Base-by-base conservation (phyloP, 2,888 invertebrate species). In the Hirtodrosophila duncani region DNA sequence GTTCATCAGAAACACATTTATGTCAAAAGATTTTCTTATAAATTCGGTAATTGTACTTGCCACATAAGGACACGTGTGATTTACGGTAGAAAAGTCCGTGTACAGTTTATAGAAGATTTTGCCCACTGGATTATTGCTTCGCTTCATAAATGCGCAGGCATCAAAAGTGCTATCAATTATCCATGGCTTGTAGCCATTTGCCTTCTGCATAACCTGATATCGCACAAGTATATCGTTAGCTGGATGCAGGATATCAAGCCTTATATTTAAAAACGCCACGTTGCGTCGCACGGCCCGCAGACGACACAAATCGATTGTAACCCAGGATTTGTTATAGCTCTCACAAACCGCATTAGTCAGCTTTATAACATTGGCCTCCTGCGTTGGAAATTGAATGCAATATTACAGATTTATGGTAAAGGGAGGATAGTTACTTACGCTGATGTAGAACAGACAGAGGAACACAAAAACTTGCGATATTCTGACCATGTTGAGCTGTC, bases 291-390 rank as follows among this genome's bases (percentile, higher is more conserved):
- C 56, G 1, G 69, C 67, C 7, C 48, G 30, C 16, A 67, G 20
- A 3, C 67, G 62, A 10, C 67, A 67, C 1, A 48, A 4, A 0
- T 27, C 38, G 6, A 67, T 51, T 1, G 46, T 45, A 4, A 65
- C 18, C 56, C 65, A 63, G 14, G 67, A 31, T 23, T 59, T 51
- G 38, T 69, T 67, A 14, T 30, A 53, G 8, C 52, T 48, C 3
- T 67, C 65, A 13, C 67, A 68, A 0, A 69, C 49, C 3, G 50
- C 62, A 30, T 69, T 68, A 1, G 67, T 68, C 49, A 68, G 20
- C 29, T 63, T 67, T 5, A 67, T 34, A 6, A 37, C 10, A 1
- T 27, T 13, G 2, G 42, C 41, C 1, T 1, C 4, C 57, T 57
- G 4, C 31, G 33, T 24, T 63, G 63, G 20, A 20, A 4, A 20